Evolutionary conservation across 2,797 vertebrate genomes (phyloP).

Genomic region (Lutra lutra): DNA sequence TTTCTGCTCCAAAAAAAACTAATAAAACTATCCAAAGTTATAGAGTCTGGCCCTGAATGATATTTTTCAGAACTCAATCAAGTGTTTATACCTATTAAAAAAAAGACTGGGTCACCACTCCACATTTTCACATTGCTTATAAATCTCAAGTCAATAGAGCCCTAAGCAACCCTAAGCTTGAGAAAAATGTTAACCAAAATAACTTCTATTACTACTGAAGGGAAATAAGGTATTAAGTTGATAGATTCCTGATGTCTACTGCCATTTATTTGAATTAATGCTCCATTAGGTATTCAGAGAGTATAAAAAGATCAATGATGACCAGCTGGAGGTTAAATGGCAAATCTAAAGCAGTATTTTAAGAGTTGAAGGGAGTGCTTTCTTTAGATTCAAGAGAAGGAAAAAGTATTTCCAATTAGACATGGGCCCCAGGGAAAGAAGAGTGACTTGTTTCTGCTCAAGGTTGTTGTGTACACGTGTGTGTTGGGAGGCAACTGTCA

Average conservation of each 20-base stretch:
- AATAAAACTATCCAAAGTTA: background rate
- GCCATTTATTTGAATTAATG: slow-evolving; percentile 21
- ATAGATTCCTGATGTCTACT: background rate
- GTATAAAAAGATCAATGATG: background rate
- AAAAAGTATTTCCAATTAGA: background rate
- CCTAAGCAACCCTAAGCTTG: background rate
- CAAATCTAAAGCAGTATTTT: slow-evolving; percentile 30
- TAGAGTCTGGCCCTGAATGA: background rate
- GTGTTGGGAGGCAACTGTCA: too few species aligned
- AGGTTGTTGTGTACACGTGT: too few species aligned
- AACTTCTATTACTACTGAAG: background rate
- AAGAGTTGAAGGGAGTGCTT: background rate
- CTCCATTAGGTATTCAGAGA: background rate
- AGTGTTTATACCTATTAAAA: background rate
- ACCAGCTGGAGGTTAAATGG: background rate
- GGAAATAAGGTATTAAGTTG: background rate
- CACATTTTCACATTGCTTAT: background rate
- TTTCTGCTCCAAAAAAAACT: background rate
- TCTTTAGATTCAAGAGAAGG: background rate
- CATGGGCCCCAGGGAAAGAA: background rate
- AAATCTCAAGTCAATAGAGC: slow-evolving; percentile 17
- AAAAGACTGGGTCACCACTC: background rate
- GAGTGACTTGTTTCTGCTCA: background rate
- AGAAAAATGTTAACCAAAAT: slow-evolving; percentile 38
- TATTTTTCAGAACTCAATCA: background rate